Evolutionary conservation across 2,797 vertebrate genomes (phyloP).

Genomic region (Florisuga fusca): DNA sequence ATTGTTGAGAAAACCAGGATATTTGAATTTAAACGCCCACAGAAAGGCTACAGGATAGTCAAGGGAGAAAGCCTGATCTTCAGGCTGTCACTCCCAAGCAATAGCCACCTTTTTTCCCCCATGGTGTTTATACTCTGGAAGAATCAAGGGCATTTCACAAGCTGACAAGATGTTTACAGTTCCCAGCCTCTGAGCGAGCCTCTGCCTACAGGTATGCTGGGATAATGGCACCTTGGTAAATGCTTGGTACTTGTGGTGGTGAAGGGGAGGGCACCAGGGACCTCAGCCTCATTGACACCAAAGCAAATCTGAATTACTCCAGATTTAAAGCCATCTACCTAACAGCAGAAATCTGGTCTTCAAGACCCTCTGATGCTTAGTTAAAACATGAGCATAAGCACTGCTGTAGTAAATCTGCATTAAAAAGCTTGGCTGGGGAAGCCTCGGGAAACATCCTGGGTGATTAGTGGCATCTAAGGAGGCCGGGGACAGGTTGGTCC

Average conservation of each 20-base stretch:
- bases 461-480: neutral
- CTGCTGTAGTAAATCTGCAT: neutral
- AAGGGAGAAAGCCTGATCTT: neutral
- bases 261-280: neutral
- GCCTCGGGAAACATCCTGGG: neutral
- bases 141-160: constrained; percentile 55
- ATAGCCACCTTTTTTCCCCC: neutral
- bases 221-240: neutral
- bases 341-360: neutral
- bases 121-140: constrained; percentile 1
- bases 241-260: neutral
- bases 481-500: neutral
- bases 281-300: neutral
- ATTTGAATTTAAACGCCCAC: neutral
- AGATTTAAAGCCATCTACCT: neutral
- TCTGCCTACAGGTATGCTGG: constrained; percentile 9
- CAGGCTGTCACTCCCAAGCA: neutral
- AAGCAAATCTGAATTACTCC: neutral
- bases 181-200: neutral
- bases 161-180: constrained; percentile 12
- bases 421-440: neutral
- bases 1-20: neutral
- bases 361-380: neutral
- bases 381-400: neutral
- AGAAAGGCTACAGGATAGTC: neutral